Evolutionary conservation across 2,797 vertebrate species (phyloP), one percentile per base, ranked within the genome.

Genomic region (Sebastes trivittatus): DNA sequence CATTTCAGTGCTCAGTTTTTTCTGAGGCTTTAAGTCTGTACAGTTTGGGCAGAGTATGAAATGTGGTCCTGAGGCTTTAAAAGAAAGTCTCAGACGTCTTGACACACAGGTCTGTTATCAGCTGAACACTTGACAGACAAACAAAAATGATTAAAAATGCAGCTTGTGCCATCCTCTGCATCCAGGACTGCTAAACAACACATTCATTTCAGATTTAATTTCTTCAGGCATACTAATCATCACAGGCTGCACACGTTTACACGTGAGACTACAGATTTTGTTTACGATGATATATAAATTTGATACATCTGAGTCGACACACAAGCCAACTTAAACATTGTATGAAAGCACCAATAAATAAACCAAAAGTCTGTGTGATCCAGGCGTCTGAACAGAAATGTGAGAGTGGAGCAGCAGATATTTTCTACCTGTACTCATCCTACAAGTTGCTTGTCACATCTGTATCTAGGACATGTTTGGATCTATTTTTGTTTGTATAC

Each of bases 401-500:
- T 2, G 27, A 18, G 22, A 5, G 9, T 4, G 8, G 7, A 38
- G 62, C 20, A 32, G n/a, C n/a, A 49, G 49, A 52, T 9, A n/a
- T 52, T 52, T 52, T 20, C 49, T 52, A n/a, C 49, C 20, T 42
- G 38, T 20, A 18, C 16, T 20, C 46, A 2, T 60, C 9, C 64
- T 20, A 6, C 38, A 4, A 58, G 20, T 18, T 8, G 11, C 16
- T 34, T 11, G 16, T 75, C 59, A 27, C 22, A 58, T 46, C 42
- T 46, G 42, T 46, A 29, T 76, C 30, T 29, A 4, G 29, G 46
- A 72, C 78, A 6, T 5, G 10, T 62, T 75, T 66, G 62, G 30
- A 62, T 84, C 83, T 91, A 89, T 90, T 92, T 85, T 60, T 74
- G 30, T 81, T 71, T 23, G 18, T 4, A 4, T 2, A 3, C 58